Base-by-base conservation (phyloP, 2,888 invertebrate genomes). In the Sepiola atlantica region DNA sequence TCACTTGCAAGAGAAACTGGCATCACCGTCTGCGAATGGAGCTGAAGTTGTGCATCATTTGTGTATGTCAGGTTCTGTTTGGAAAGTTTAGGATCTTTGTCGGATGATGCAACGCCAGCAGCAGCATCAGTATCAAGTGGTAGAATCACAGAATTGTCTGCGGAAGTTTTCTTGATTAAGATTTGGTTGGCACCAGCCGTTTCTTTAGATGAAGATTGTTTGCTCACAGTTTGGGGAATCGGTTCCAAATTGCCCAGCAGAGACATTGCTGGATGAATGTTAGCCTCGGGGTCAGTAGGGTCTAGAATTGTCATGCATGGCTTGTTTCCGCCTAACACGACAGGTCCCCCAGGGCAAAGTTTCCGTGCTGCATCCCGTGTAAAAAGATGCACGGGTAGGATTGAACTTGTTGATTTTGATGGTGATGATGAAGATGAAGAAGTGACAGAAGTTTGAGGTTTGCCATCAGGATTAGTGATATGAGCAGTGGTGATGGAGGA, bases 281-380 rank as follows among this genome's bases (percentile, higher is more conserved):
- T 92, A 18, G 45, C 55, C 28, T 14, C 54, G 24, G 55, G 54
- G 45, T 92, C 92, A 54, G 54, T 92, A 18, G 92, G 54, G 55
- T 92, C 92, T 55, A 92, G 54, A 45, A 92, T 92, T 18, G 92
- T 92, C n/a, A 55, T 45, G 45, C 35, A 45, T 55, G 92, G 92
- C 28, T n/a, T 55, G n/a, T 28, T 55, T 92, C n/a, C n/a, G 18
- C 12, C 8, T 0, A 54, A 24, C n/a, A 32, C 18, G n/a, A 55
- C 45, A 55, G 55, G 45, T 14, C 14, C n/a, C 14, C 54, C 45
- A 28, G 92, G 92, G 55, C 92, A 92, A 92, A 92, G 92, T 28
- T 92, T 92, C 10, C 92, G 45, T n/a, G 92, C 92, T n/a, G 92
- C 45, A 35, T 92, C 92, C 55, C 92, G 92, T 92, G 92, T 45